Base-by-base conservation (phyloP, 2,797 vertebrate species). In the Anomalospiza imberbis region DNA sequence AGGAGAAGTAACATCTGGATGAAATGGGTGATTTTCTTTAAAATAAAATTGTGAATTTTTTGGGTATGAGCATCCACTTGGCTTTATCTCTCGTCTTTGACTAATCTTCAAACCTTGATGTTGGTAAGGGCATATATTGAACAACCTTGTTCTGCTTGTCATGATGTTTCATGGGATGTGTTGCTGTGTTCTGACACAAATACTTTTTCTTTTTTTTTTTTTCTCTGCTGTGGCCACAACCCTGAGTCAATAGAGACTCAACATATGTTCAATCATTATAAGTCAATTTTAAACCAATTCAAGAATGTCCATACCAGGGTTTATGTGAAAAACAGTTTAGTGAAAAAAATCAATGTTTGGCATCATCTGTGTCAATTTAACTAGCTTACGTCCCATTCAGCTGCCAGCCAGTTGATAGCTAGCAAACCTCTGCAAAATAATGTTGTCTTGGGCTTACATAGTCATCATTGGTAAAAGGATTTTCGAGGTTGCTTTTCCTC, bases 281-380 rank as follows among this genome's bases (percentile, higher is more conserved):
- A 94, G 75, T 80, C 82, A 85, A 94, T 88, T 92, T 78, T 88
- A 92, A 95, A 70, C 62, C 58, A 81, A 44, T 94, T 91, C 44
- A 70, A 36, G 47, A 84, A 65, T 92, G 79, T 91, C 91, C 70
- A 47, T 62, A 42, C 62, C 38, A 75, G 19, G 36, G 29, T 62
- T 97, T 94, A 81, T 88, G 66, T 72, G 76, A 88, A 93, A 73
- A 92, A 85, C 72, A 85, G 50, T 95, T 95, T 86, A 96, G 85
- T 85, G 79, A 55, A 94, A 61, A 61, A 95, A 95, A 96, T 96
- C 92, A 58, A 92, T 96, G 62, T 72, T 92, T 40, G 34, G 32
- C 70, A 34, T 95, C 34, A 24, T 94, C 40, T 70, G 13, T 81
- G 79, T 81, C 73, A 76, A 58, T 86, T 96, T 93, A 94, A 88